A percentile compares a stretch with the other conserved stretches of the same genome.
phyloP scores from a whole-genome alignment of 2,113 vertebrate species.

The Passerina amoena region DNA sequence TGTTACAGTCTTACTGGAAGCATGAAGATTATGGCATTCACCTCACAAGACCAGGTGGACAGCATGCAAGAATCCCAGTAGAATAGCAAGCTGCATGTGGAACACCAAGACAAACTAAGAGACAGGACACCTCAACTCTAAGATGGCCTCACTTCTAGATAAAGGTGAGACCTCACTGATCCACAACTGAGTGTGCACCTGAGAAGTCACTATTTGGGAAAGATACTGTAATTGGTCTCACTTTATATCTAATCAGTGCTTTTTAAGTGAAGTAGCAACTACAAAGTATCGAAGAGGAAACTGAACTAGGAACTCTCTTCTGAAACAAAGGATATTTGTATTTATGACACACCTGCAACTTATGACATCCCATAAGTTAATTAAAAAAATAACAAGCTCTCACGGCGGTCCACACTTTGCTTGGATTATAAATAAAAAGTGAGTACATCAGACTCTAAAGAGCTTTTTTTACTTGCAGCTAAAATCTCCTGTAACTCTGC shows the following conservation, averaged over 20 bases:
- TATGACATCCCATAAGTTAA: not conserved
- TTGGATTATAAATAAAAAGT: not conserved
- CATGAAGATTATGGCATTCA: not conserved
- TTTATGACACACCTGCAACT: not conserved
- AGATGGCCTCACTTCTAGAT: not conserved
- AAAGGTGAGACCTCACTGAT: not conserved
- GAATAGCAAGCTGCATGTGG: not conserved
- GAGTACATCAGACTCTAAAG: not conserved
- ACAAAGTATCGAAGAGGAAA: not conserved
- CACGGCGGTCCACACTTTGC: fast-evolving
- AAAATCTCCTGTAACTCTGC: not conserved
- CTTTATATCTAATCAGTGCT: not conserved
- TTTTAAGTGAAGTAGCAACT: not conserved
- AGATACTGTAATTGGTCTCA: not conserved
- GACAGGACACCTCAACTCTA: not conserved
- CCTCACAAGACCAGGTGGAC: not conserved
- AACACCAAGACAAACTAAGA: not conserved
- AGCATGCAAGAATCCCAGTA: constrained; percentile 1
- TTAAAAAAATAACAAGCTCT: not conserved
- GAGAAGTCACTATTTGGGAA: not conserved
- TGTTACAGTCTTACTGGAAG: not conserved
- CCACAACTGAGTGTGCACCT: not conserved
- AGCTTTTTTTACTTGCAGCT: not conserved
- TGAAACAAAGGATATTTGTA: not conserved
- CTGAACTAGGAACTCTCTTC: not conserved